Evolutionary conservation across 2,797 vertebrate species (phyloP), one percentile per base, ranked within the genome.

Genomic region (Enteromius unitaeniatus): DNA sequence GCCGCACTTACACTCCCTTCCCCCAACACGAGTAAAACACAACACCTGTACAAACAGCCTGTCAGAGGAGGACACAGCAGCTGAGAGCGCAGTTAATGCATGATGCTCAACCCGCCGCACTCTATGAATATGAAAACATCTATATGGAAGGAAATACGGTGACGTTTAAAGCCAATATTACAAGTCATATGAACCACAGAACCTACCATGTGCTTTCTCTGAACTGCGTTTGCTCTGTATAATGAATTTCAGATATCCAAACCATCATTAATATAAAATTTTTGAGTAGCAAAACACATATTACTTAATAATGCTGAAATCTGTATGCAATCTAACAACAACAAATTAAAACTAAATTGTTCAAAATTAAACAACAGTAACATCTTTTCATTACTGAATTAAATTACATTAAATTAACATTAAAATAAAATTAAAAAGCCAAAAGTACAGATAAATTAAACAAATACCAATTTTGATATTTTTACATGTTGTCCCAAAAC

Each of bases 11-110:
- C 75, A 26, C 45, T 37, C 31, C 81, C 78, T 64, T 68, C 34
- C 51, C 77, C 47, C 55, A 34, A 76, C 76, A 79, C 5, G 28
- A 49, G 62, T 88, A 90, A 89, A 85, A 88, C 73, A 79, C 65
- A 86, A 83, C 90, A 90, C 88, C 87, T 90, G 88, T 86, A 87
- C 82, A 90, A 91, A 91, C 88, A 91, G 79, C 45, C 49, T 78
- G 73, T 42, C 60, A 86, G 58, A 80, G 13, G n/a, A 75, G 51
- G 81, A 83, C 34, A 72, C 34, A 60, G 34, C 34, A 69, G 40
- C 62, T 58, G 65, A 77, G 11, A 42, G 62, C 13, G 15, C 13
- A 60, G 34, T 17, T 6, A 42, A 11, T 23, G 31, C 7, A 37
- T 26, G 51, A 81, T 81, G 40, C 53, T 34, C 13, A 81, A 72